Base-by-base conservation (phyloP, 2,113 vertebrate species). In the Oenanthe oenanthe region DNA sequence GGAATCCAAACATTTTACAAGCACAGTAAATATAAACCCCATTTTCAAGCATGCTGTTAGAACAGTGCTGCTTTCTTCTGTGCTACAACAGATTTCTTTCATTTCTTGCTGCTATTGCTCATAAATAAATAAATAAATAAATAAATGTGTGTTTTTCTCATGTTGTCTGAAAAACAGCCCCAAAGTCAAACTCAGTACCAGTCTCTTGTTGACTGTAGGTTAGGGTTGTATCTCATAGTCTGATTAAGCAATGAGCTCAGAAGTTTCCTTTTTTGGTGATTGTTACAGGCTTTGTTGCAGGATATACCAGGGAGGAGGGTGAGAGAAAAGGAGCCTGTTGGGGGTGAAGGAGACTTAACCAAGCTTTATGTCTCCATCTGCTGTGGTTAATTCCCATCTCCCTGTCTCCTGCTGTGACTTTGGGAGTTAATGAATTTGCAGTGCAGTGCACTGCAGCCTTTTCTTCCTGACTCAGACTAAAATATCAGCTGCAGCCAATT, bases 301-400 rank as follows among this genome's bases (percentile, higher is more conserved):
- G 47, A 36, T 80, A 48, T 80, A 56, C 18, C 38, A 51, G 47
- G 9, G 79, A 93, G 78, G 54, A 74, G 54, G 32, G 63, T 0
- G 22, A 79, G 38, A 76, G 70, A 76, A 94, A 92, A 73, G 53
- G 72, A 88, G 60, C n/a, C 63, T 86, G 60, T 21, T 88, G 72
- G 56, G 48, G 63, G 68, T 71, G 72, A 94, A 83, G 83, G 47
- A 67, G 68, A 77, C 75, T 97, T 77, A 91, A 77, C 45, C 50
- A 73, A 88, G 63, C 94, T 94, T 96, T 84, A 71, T 84, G 47
- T 82, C 87, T 94, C 92, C 94, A 92, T 96, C 94, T 97, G 82
- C 63, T 90, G 63, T 73, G 43, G 43, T 88, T 96, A 80, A 93
- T 88, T 93, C 92, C 34, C 68, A 47, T 86, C 85, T 94, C 93